phyloP scores from a whole-genome alignment of 2,113 vertebrate species.

The Oophaga pumilio region DNA sequence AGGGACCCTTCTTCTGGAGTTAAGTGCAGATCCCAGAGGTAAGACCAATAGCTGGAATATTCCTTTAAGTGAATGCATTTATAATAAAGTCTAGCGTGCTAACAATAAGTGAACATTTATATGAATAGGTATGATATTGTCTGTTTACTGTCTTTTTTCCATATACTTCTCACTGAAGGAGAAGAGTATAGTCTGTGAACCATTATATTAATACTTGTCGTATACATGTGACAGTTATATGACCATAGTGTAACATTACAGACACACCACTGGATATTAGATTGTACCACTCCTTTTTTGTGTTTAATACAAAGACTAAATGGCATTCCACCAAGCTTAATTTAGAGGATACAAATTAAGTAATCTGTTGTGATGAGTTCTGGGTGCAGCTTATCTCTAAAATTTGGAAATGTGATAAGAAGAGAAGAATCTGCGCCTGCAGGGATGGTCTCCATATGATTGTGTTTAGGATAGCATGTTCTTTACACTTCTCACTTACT shows the following conservation, averaged over 20 bases:
- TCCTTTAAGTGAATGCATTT: not conserved
- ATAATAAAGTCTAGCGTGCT: not conserved
- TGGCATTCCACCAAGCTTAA: not conserved
- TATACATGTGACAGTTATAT: not conserved
- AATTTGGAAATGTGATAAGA: not conserved
- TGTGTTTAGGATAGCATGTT: constrained; percentile 10
- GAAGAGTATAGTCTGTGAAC: not conserved
- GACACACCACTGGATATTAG: not conserved
- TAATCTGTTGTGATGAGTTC: not conserved
- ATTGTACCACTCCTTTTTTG: not conserved
- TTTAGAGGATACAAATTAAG: not conserved
- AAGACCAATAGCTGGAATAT: too few relatives aligned
- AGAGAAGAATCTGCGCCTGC: not conserved
- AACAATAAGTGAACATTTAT: not conserved
- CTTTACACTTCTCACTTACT: not conserved
- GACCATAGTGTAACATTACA: not conserved
- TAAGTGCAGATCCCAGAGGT: too few relatives aligned
- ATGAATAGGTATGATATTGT: not conserved
- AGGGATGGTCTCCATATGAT: constrained; percentile 9
- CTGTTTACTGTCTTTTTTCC: not conserved
- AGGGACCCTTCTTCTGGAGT: too few relatives aligned
- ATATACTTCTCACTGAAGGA: not conserved
- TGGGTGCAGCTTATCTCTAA: constrained; percentile 4
- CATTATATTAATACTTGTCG: not conserved
- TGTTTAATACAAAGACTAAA: not conserved